Evolutionary conservation across 2,888 invertebrate species (phyloP).

Genomic region (Pterostichus madidus): DNA sequence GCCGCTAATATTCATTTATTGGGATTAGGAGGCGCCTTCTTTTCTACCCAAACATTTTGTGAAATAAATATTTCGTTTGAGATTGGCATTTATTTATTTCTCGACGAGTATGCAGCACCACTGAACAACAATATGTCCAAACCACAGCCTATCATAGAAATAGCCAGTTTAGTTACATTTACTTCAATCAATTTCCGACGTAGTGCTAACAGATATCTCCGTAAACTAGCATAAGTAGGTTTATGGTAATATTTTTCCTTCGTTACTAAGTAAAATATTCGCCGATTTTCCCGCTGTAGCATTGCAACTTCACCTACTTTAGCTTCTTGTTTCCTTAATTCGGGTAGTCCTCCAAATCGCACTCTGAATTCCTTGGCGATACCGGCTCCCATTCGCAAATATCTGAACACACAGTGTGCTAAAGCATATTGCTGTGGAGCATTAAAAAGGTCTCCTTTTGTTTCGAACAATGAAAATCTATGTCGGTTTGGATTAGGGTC

Average conservation of each 20-base stretch:
- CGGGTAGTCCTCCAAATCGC: slow-evolving; percentile 69
- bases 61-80: too few species aligned
- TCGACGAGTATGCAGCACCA: too few species aligned
- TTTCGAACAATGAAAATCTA: slow-evolving; percentile 68
- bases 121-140: slow-evolving; percentile 77
- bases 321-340: slow-evolving; percentile 69
- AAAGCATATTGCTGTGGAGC: slow-evolving; percentile 75
- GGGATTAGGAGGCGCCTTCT: too few species aligned
- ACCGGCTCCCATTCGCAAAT: slow-evolving; percentile 77
- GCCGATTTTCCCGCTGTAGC: slow-evolving; percentile 74
- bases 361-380: slow-evolving; percentile 75
- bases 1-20: too few species aligned
- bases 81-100: too few species aligned
- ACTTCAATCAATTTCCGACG: slow-evolving; percentile 74
- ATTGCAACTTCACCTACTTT: slow-evolving; percentile 75
- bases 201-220: slow-evolving; percentile 73
- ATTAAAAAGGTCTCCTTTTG: slow-evolving; percentile 74
- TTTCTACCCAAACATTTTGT: too few species aligned
- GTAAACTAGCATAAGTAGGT: slow-evolving; percentile 75
- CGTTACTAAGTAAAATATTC: slow-evolving; percentile 79
- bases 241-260: slow-evolving; percentile 72
- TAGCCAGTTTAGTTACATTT: slow-evolving; percentile 77
- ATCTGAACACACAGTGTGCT: slow-evolving; percentile 78
- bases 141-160: slow-evolving; percentile 82
- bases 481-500: too few species aligned